Percentiles rank a stretch among this genome's conserved stretches.
phyloP scores from a whole-genome alignment of 2,113 vertebrate genomes.

The Leptocoma aspasia region DNA sequence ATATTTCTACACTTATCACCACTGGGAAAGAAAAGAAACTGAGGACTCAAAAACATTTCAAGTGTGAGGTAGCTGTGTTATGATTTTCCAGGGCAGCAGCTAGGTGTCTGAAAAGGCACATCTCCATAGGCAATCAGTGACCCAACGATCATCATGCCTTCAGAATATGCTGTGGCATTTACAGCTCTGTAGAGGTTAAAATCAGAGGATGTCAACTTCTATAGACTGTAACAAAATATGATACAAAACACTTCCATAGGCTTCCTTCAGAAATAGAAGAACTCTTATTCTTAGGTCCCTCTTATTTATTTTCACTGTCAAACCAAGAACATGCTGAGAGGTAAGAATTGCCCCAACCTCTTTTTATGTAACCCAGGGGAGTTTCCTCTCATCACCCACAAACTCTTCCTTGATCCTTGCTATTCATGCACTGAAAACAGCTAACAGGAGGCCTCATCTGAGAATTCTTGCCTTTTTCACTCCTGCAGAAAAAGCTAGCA shows the following conservation, averaged over 20 bases:
- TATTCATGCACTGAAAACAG: slow-evolving; percentile 1
- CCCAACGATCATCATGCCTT: background rate
- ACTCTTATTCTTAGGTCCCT: background rate
- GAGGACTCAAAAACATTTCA: background rate
- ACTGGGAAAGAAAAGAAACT: background rate
- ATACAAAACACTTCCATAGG: slow-evolving; percentile 2
- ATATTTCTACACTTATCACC: background rate
- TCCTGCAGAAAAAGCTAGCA: slow-evolving; percentile 28
- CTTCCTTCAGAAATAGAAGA: background rate
- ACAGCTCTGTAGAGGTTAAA: slow-evolving; percentile 5
- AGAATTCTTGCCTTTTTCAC: slow-evolving; percentile 35
- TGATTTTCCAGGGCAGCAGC: slow-evolving; percentile 7
- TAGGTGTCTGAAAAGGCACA: slow-evolving; percentile 10
- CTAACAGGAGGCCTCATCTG: slow-evolving; percentile 28
- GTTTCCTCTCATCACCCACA: slow-evolving; percentile 26
- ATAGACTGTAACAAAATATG: background rate
- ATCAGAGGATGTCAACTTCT: background rate
- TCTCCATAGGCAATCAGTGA: slow-evolving; percentile 10
- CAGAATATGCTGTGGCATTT: background rate
- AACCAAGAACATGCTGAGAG: slow-evolving; percentile 1
- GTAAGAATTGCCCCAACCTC: background rate
- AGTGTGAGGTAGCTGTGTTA: background rate
- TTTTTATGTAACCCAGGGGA: background rate
- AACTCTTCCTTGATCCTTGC: slow-evolving; percentile 22
- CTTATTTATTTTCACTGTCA: slow-evolving; percentile 46